These are phyloP conservation scores for Riparia riparia DNA, from an alignment of 2,113 vertebrate genomes.

Conservation along the genomic window DNA sequence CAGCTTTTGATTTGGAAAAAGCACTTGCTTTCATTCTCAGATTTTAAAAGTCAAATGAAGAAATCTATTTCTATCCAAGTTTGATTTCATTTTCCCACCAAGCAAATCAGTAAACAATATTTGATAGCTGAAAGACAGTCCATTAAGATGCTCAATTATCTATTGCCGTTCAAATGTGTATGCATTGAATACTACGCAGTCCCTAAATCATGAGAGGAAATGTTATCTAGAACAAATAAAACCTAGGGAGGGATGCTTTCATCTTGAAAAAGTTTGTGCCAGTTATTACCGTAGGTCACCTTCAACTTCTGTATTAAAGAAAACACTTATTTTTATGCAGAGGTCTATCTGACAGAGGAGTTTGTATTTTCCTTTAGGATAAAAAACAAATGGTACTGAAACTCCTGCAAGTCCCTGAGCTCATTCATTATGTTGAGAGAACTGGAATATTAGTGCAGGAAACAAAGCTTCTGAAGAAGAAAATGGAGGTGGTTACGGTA, in stretches of 20 bases:
- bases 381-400: constrained; percentile 77
- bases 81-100: not conserved
- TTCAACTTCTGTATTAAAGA: constrained; percentile 66
- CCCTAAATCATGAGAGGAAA: not conserved
- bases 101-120: not conserved
- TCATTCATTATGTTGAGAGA: constrained; percentile 78
- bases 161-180: not conserved
- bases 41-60: not conserved
- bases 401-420: constrained; percentile 67
- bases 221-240: constrained; percentile 47
- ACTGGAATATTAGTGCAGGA: constrained; percentile 54
- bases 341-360: constrained; percentile 70
- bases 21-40: not conserved
- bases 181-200: not conserved
- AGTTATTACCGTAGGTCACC: constrained; percentile 71
- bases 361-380: constrained; percentile 74
- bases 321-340: constrained; percentile 74
- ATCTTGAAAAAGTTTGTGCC: constrained; percentile 56
- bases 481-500: constrained; percentile 40
- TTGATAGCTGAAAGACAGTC: not conserved
- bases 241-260: constrained; percentile 7
- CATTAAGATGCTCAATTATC: constrained; percentile 15
- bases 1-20: not conserved
- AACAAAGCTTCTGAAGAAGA: constrained; percentile 61
- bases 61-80: not conserved